Evolutionary conservation across 2,888 invertebrate genomes (phyloP).

Genomic region (Agonopterix heracliana): DNA sequence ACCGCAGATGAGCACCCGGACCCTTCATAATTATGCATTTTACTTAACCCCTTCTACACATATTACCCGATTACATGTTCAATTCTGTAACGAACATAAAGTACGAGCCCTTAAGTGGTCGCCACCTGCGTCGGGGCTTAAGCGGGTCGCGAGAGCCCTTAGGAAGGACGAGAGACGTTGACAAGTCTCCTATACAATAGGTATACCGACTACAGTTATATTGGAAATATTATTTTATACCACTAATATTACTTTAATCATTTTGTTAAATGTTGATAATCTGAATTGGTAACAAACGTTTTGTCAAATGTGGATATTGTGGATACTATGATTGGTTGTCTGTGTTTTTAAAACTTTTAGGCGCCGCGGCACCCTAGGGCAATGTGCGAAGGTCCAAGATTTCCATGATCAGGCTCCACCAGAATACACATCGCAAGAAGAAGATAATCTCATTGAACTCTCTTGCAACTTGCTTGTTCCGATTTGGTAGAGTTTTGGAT

Average conservation of each 20-base stretch:
- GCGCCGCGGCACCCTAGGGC: not conserved
- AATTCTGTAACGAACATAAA: constrained; percentile 23
- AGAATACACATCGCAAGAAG: not conserved
- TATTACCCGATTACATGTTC: constrained; percentile 13
- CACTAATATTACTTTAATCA: no score
- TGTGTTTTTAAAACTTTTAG: no score
- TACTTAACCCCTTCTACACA: not conserved
- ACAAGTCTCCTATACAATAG: constrained; percentile 7
- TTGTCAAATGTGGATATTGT: no score
- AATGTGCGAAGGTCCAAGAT: not conserved
- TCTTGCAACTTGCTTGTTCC: not conserved
- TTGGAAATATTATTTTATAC: no score
- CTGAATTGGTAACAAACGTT: no score
- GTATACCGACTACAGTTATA: not conserved
- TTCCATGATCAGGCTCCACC: not conserved
- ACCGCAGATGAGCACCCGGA: no score
- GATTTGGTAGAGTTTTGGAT: not conserved
- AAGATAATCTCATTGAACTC: not conserved
- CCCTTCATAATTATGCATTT: constrained; percentile 4
- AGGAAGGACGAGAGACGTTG: constrained; percentile 10
- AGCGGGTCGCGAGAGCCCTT: constrained; percentile 35
- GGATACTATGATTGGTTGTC: no score
- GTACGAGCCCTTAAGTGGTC: constrained; percentile 30
- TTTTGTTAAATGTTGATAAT: no score
- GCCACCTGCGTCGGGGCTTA: constrained; percentile 37